These are phyloP conservation scores for Cryptoprocta ferox DNA, from an alignment of 2,797 vertebrate species.

Conservation along the genomic window DNA sequence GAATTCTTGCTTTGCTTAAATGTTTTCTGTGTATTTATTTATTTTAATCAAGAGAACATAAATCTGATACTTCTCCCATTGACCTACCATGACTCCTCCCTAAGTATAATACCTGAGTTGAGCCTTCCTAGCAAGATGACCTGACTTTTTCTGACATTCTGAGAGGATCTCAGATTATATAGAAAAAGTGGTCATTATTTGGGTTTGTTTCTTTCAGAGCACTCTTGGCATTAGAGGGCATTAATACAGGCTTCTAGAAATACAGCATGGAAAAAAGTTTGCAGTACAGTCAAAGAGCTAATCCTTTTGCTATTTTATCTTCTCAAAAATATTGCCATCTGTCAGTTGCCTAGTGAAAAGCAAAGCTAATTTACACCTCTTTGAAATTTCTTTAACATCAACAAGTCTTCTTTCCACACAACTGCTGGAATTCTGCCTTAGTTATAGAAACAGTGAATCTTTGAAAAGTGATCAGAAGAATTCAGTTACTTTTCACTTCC, in stretches of 20 bases:
- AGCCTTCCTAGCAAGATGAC: not conserved
- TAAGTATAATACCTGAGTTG: not conserved
- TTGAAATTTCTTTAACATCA: slow-evolving; percentile 36
- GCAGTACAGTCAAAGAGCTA: not conserved
- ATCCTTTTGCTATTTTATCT: not conserved
- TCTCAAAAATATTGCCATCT: slow-evolving; percentile 49
- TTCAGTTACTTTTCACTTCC: slow-evolving; percentile 48
- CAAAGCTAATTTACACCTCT: slow-evolving; percentile 55
- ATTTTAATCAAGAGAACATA: not conserved
- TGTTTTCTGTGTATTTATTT: not conserved
- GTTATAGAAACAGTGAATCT: not conserved
- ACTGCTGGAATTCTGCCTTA: slow-evolving; percentile 11
- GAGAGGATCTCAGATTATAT: not conserved
- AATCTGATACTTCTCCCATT: not conserved
- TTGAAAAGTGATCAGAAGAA: slow-evolving; percentile 54
- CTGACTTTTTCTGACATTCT: not conserved
- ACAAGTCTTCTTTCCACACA: not conserved
- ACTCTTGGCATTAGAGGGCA: not conserved
- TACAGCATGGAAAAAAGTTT: not conserved
- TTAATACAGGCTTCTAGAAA: not conserved
- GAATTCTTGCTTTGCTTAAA: not conserved
- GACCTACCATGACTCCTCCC: not conserved
- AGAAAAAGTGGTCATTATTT: not conserved
- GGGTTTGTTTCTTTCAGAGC: not conserved
- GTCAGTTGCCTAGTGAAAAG: slow-evolving; percentile 40